Percentiles rank a stretch among this genome's conserved stretches.
These are phyloP conservation scores for Paratilapia polleni DNA, from an alignment of 2,113 vertebrate genomes.

Conservation along the genomic window DNA sequence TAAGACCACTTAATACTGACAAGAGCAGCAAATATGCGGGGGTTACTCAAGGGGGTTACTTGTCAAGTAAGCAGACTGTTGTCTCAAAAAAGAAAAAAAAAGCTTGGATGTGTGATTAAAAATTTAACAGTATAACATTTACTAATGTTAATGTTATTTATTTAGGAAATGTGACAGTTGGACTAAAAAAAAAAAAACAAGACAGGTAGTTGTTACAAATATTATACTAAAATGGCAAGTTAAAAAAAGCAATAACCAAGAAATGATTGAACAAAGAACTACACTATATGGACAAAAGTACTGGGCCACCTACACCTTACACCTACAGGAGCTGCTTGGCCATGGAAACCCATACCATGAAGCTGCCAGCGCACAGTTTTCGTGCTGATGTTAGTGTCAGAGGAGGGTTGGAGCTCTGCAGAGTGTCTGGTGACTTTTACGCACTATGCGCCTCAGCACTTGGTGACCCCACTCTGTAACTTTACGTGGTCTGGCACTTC, in stretches of 20 bases:
- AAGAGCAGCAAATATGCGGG: not conserved
- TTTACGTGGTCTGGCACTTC: not conserved
- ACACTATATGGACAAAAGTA: not conserved
- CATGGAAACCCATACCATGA: too few relatives aligned
- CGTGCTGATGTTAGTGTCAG: not conserved
- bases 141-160: not conserved
- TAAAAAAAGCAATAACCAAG: not conserved
- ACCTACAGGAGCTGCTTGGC: not conserved
- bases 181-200: too few relatives aligned
- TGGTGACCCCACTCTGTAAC: too few relatives aligned
- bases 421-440: not conserved
- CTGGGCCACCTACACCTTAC: not conserved
- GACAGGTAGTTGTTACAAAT: not conserved
- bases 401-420: not conserved
- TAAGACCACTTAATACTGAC: not conserved
- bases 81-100: not conserved
- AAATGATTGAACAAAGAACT: not conserved
- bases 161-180: not conserved
- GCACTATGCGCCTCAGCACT: too few relatives aligned
- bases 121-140: not conserved
- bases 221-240: not conserved
- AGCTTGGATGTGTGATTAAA: not conserved
- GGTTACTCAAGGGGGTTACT: not conserved
- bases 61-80: not conserved
- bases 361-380: not conserved